Base-by-base conservation (phyloP, 2,113 vertebrate species). In the Sceloporus tristichus region DNA sequence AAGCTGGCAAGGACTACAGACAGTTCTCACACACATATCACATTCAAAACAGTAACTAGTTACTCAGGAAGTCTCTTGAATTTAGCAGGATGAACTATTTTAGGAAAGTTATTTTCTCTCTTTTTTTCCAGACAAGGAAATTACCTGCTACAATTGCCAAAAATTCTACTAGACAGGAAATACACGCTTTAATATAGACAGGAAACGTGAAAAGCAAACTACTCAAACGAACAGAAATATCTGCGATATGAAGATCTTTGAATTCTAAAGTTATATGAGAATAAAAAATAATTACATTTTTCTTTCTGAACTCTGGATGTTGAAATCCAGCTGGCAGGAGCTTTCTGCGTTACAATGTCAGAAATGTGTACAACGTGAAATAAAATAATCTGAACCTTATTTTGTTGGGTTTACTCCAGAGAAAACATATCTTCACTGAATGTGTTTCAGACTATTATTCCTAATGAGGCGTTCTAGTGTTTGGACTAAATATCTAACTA, bases 101-200 rank as follows among this genome's bases (percentile, higher is more conserved):
- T 66, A 13, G 68, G 34, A 25, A n/a, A 0, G 5, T 2, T 53
- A 1, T 62, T 18, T 62, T 62, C 59, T 62, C 59, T 62, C 56
- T 59, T 84, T 42, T 6, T 3, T 4, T 87, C 62, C 65, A 79
- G 19, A 70, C 42, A 13, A 65, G 9, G 27, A 65, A 48, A 54
- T 13, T 16, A 27, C 86, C 54, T 14, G 9, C 8, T 21, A 1
- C 9, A n/a, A 76, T 77, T 90, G 42, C 73, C 84, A 89, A 76
- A 38, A 89, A 34, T n/a, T 0, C 0, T 18, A 54, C 29, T 9
- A 78, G 59, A 5, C 0, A 2, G 79, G 53, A 76, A 86, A 10
- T 40, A 2, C 0, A 29, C 0, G 27, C 9, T 56, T 59, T 40
- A 86, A 71, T 42, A 70, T 88, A 40, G 73, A 82, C 53, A 89